Base-by-base conservation (phyloP, 2,888 invertebrate species). In the Polylopha cassiicola region DNA sequence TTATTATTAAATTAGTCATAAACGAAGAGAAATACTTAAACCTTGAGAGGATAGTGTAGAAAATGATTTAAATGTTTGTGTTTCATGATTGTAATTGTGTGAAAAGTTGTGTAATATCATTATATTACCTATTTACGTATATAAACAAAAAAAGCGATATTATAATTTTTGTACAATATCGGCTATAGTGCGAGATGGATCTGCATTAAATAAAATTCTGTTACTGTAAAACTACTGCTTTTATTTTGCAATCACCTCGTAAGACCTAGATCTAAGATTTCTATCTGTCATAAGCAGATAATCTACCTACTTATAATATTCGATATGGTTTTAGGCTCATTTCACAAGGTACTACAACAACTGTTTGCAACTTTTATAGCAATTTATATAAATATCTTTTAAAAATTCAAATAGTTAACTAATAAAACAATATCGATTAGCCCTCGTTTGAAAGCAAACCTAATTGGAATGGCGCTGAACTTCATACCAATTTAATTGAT, bases 201-300 rank as follows among this genome's bases (percentile, higher is more conserved):
- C 74, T 80, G 80, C 84, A 85, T 85, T 75, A 74, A 84, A 84
- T 84, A 84, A 85, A 85, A 82, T 81, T 85, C 85, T 85, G 85
- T 85, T 85, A 85, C 84, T 78, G 78, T 81, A 84, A 52, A 46
- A 38, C 47, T 56, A 53, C 47, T 71, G 66, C 68, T 71, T 61
- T 72, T 69, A 63, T 56, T 51, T 51, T 33, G 7, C 28, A 20
- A 8, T 22, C 24, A 24, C 24, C 16, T 17, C 21, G 21, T 34
- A 24, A 11, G 10, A 4, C 9, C 11, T 14, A 6, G 23, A 17
- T 28, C 3, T 3, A 18, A 14, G 20, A 15, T 37, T 28, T n/a
- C n/a, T n/a, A n/a, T n/a, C n/a, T n/a, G n/a, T n/a, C n/a, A n/a
- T n/a, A n/a, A n/a, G n/a, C n/a, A n/a, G n/a, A n/a, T n/a, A n/a